phyloP scores from a whole-genome alignment of 2,113 vertebrate genomes.

The Petromus typicus region DNA sequence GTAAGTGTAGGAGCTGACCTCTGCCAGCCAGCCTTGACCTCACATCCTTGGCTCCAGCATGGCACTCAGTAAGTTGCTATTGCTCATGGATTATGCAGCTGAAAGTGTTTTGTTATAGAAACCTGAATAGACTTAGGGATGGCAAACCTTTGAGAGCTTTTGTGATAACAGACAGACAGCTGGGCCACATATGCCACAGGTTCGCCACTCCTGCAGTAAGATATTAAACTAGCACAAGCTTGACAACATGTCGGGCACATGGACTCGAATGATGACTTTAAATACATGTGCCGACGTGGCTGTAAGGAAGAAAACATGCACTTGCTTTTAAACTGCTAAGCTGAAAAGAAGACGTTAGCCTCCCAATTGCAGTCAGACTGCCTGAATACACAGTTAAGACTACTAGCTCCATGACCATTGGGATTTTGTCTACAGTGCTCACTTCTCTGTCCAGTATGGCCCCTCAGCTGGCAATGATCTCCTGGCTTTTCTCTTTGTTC shows the following conservation, averaged over 20 bases:
- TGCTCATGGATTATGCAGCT: not conserved
- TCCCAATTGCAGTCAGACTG: too few relatives aligned
- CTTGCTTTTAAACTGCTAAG: not conserved
- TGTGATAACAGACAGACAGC: not conserved
- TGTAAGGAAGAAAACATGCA: not conserved
- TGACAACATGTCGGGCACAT: not conserved
- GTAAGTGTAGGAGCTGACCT: not conserved
- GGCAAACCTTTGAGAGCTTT: not conserved
- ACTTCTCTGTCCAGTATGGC: not conserved
- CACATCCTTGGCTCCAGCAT: not conserved
- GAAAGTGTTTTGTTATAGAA: not conserved
- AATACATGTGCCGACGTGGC: not conserved
- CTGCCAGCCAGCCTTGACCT: not conserved
- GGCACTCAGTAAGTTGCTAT: not conserved
- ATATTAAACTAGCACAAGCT: not conserved
- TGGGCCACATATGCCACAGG: not conserved
- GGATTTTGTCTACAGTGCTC: not conserved
- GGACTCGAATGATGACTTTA: not conserved
- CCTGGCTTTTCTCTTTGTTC: not conserved
- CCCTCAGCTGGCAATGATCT: not conserved
- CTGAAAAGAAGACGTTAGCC: not conserved
- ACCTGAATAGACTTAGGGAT: not conserved
- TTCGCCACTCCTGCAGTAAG: not conserved
- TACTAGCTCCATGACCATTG: not conserved
- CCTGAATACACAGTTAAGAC: constrained; percentile 8